These are phyloP conservation scores for Chloropsis cyanopogon DNA, from an alignment of 2,113 vertebrate genomes.

Conservation along the genomic window DNA sequence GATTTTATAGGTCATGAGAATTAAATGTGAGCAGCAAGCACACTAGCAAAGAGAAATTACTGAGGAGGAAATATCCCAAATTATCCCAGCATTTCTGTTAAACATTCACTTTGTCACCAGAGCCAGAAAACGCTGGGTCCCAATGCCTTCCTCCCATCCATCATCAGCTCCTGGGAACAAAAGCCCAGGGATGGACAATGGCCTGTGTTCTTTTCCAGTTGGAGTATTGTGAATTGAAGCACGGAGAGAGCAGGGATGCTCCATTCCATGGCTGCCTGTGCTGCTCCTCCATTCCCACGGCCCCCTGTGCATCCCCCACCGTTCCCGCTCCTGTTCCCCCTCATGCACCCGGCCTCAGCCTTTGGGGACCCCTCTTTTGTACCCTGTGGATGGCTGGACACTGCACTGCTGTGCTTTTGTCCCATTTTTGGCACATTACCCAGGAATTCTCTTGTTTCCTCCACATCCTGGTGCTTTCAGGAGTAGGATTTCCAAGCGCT, in stretches of 20 bases:
- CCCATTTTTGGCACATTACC: background rate
- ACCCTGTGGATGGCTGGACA: background rate
- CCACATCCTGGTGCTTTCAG: background rate
- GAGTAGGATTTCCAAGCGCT: fast-evolving
- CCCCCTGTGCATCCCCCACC: fast-evolving
- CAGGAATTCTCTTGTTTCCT: background rate
- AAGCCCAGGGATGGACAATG: background rate
- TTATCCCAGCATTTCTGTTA: background rate
- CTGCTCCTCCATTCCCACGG: background rate
- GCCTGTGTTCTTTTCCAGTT: background rate
- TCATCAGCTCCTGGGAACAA: background rate
- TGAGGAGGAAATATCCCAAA: background rate
- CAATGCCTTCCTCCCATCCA: fast-evolving
- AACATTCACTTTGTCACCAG: background rate
- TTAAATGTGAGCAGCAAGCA: background rate
- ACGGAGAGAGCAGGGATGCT: background rate
- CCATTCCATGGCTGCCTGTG: background rate
- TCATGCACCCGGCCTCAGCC: fast-evolving
- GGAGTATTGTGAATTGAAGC: conserved; percentile 28
- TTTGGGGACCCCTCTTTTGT: background rate
- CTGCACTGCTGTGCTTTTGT: background rate
- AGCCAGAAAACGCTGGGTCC: background rate
- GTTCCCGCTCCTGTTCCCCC: background rate
- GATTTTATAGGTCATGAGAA: background rate
- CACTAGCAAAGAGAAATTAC: background rate